Conservation (phyloP, 2,888 invertebrate species). For the Drosophila affinis region DNA sequence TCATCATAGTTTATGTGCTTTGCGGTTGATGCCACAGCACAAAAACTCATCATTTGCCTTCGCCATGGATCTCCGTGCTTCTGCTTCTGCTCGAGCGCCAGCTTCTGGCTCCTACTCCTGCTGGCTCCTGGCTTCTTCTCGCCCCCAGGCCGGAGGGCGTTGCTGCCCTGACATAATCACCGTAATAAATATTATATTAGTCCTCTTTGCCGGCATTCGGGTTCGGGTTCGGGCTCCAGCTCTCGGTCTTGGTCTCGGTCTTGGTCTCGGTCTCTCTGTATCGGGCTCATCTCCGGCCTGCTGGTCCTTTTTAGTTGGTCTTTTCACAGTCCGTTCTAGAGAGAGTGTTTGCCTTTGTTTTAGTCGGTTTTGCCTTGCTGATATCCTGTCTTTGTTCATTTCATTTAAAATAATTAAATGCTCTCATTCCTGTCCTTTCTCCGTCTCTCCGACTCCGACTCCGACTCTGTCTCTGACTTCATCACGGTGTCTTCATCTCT, state of each 20-base stretch:
- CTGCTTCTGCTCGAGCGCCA: constrained; percentile 24
- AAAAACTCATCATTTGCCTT: constrained; percentile 5
- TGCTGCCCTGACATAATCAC: constrained; percentile 61
- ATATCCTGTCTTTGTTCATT: constrained; percentile 1
- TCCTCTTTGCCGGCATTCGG: constrained; percentile 39
- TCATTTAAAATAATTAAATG: constrained; percentile 31
- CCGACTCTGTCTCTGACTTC: background rate
- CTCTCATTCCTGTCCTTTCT: background rate
- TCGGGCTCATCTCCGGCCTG: constrained; percentile 31
- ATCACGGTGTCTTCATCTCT: background rate
- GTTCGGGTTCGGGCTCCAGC: constrained; percentile 36
- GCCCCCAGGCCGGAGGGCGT: background rate
- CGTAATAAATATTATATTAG: constrained; percentile 70
- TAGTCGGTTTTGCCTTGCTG: constrained; percentile 6
- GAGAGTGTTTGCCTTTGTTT: constrained; percentile 8
- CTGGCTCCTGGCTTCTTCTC: constrained; percentile 7
- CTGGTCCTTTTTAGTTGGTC: constrained; percentile 30
- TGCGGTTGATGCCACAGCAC: background rate
- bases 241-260: background rate
- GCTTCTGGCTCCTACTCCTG: constrained; percentile 31
- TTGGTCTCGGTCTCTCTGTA: constrained; percentile 4
- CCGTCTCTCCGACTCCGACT: background rate
- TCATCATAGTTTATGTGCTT: constrained; percentile 55
- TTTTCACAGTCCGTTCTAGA: background rate
- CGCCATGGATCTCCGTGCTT: constrained; percentile 3